A percentile compares a stretch with the other conserved stretches of the same genome.
These are phyloP conservation scores for Cephalopachus bancanus DNA, from an alignment of 2,797 vertebrate species.

Conservation along the genomic window DNA sequence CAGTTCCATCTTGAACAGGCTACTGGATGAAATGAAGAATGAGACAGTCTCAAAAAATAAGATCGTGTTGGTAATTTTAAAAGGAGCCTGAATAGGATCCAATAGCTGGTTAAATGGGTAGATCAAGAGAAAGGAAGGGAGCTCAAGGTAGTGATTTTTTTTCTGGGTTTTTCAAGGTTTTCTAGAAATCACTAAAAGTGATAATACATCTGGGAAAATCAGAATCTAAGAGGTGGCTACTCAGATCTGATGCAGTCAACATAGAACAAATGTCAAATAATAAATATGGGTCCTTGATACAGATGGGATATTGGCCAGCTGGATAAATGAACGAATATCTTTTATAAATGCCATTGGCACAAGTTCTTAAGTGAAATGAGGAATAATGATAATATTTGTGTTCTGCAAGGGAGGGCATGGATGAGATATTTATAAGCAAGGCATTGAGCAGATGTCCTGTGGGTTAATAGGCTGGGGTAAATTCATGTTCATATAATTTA, in stretches of 20 bases:
- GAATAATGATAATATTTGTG: not conserved
- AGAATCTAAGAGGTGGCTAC: not conserved
- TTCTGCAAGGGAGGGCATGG: not conserved
- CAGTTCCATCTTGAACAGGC: not conserved
- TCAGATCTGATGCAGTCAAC: not conserved
- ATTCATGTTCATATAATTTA: not conserved
- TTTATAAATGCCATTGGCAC: not conserved
- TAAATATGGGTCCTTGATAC: not conserved
- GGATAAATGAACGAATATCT: not conserved
- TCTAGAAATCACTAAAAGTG: not conserved
- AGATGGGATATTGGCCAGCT: not conserved
- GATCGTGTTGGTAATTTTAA: not conserved
- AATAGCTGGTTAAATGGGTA: not conserved
- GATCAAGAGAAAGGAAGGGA: not conserved
- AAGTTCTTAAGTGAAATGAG: conserved; percentile 15
- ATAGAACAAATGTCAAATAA: not conserved
- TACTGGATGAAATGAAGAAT: not conserved
- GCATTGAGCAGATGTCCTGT: not conserved
- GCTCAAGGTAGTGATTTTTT: not conserved
- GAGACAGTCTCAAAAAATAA: not conserved
- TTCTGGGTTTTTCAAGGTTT: not conserved
- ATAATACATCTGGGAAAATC: not conserved
- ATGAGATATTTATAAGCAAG: not conserved
- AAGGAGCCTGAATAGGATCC: not conserved
- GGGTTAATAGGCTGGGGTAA: conserved; percentile 1